These are phyloP conservation scores for Spodoptera picta DNA, from an alignment of 2,888 invertebrate genomes.

Conservation along the genomic window DNA sequence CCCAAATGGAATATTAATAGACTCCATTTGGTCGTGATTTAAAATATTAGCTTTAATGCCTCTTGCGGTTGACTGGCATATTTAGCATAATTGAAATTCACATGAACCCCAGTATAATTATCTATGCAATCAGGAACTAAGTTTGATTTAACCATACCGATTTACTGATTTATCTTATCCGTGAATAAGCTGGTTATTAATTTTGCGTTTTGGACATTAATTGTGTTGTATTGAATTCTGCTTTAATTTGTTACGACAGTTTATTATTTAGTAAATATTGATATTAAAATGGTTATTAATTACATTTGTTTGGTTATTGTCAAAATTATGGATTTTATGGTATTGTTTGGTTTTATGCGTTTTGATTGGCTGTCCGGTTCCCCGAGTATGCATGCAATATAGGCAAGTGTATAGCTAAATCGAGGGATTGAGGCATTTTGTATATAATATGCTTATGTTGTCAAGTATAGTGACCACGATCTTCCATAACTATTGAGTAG, in stretches of 20 bases:
- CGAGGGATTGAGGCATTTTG: too few species aligned
- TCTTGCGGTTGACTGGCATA: slow-evolving; percentile 22
- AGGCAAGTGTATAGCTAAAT: too few species aligned
- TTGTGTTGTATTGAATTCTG: slow-evolving; percentile 4
- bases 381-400: too few species aligned
- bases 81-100: slow-evolving; percentile 50
- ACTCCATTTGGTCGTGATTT: slow-evolving; percentile 15
- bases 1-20: slow-evolving; percentile 24
- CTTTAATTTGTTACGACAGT: slow-evolving; percentile 11
- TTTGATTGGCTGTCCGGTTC: too few species aligned
- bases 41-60: slow-evolving; percentile 30
- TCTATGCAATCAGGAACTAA: slow-evolving; percentile 33
- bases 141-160: slow-evolving; percentile 28
- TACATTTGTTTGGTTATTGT: background rate
- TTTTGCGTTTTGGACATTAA: slow-evolving; percentile 11
- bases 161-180: slow-evolving; percentile 27
- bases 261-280: slow-evolving; percentile 14
- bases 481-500: too few species aligned
- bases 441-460: too few species aligned
- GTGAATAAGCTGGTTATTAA: background rate
- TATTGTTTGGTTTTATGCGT: too few species aligned
- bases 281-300: slow-evolving; percentile 12
- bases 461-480: too few species aligned
- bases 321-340: too few species aligned
- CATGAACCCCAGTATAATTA: slow-evolving; percentile 31